Percentiles rank a stretch among this genome's conserved stretches.
Conservation (phyloP, 2,113 vertebrate species). For the Ochotona curzoniae region DNA sequence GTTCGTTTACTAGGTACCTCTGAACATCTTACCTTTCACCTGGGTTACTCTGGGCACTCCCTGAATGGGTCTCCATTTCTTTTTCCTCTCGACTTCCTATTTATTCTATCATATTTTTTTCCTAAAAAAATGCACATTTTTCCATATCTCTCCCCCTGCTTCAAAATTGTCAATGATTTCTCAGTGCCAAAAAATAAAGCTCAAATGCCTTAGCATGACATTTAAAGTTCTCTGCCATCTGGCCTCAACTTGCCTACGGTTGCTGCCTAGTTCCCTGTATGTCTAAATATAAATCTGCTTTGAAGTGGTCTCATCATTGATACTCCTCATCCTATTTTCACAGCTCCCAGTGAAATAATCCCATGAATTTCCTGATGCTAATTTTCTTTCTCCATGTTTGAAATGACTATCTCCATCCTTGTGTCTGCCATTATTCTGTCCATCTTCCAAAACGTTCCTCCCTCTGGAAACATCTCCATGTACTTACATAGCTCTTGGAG, state of each 20-base stretch:
- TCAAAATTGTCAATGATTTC: slow-evolving; percentile 60
- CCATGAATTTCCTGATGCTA: background rate
- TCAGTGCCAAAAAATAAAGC: slow-evolving; percentile 70
- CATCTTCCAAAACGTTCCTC: background rate
- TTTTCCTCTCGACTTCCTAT: background rate
- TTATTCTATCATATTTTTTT: slow-evolving; percentile 11
- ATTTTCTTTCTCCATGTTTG: background rate
- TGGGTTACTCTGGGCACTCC: slow-evolving; percentile 13
- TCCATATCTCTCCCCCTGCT: background rate
- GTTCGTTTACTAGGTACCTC: background rate
- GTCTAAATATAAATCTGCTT: slow-evolving; percentile 39
- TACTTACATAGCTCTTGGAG: background rate
- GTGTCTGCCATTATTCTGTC: background rate
- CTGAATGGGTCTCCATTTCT: background rate
- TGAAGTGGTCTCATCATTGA: background rate
- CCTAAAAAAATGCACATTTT: slow-evolving; percentile 42
- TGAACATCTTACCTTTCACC: background rate
- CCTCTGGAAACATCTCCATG: background rate
- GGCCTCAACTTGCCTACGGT: slow-evolving; percentile 46
- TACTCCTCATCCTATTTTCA: background rate
- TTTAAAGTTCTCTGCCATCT: slow-evolving; percentile 73
- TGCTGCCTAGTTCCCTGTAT: slow-evolving; percentile 6
- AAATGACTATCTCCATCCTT: background rate
- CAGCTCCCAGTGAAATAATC: background rate
- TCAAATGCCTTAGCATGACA: slow-evolving; percentile 65